phyloP scores from a whole-genome alignment of 2,888 invertebrate species.

The Agrypnus murinus region DNA sequence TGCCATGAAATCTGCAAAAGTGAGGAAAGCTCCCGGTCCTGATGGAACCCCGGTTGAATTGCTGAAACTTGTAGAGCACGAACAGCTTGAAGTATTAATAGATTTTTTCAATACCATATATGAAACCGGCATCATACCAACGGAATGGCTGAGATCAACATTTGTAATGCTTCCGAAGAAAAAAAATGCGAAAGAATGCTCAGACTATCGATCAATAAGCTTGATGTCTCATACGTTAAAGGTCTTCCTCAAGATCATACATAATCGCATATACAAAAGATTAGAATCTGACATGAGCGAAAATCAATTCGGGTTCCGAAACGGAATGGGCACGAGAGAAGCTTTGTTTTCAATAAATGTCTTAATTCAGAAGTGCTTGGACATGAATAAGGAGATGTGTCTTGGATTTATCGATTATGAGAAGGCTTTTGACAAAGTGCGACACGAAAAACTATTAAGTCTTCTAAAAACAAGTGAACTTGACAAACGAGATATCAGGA shows the following conservation, averaged over 20 bases:
- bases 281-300: not conserved
- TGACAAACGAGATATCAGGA: not conserved
- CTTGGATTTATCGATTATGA: not conserved
- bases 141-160: not conserved
- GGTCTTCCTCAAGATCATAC: not conserved
- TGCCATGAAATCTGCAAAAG: not conserved
- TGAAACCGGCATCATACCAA: not conserved
- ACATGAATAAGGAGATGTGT: not conserved
- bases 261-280: not conserved
- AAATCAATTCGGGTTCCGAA: not conserved
- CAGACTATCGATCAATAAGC: not conserved
- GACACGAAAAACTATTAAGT: not conserved
- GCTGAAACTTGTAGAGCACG: not conserved
- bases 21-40: not conserved
- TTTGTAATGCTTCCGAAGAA: not conserved
- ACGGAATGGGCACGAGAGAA: not conserved
- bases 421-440: not conserved
- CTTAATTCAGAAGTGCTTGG: not conserved
- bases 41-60: not conserved
- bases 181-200: not conserved
- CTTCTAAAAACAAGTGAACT: not conserved
- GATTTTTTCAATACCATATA: not conserved
- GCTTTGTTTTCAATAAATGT: not conserved
- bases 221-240: not conserved
- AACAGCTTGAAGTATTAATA: not conserved